Evolutionary conservation across 2,888 invertebrate species (phyloP), one percentile per base, ranked within the genome.

Genomic region (Andrena bicolor): DNA sequence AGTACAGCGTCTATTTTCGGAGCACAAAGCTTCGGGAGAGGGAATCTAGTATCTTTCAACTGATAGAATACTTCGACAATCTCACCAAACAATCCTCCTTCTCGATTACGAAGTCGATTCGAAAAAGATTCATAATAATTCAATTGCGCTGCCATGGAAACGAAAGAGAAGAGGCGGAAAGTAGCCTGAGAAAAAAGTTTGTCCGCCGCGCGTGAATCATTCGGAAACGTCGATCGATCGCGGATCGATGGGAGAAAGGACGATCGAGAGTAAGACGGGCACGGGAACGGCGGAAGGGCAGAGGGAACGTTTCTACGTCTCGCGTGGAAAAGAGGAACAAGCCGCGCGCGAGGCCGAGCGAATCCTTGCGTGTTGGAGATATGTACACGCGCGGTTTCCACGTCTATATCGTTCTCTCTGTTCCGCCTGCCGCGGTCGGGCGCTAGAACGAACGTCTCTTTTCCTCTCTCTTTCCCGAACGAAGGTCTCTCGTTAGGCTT

Each of bases 401-500:
- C 20, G 26, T 26, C 41, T 32, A 41, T 53, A 41, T 53, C 60
- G 53, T 48, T 41, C 28, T 56, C 56, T 35, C 32, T 66, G 35
- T 35, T 35, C 63, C 63, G 64, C 28, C 20, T 13, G 70, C n/a
- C 30, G n/a, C 58, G 26, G 56, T 32, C 41, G 41, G 16, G 16
- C 41, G 41, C 41, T 41, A 41, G 41, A 56, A 23, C 56, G 56
- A 26, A 4, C 4, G 4, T 23, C 23, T 20, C 56, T 10, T 13
- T 48, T 41, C 32, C 64, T 26, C 32, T 53, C 35, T 20, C 49
- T 74, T 28, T 70, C 53, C 41, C 41, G 61, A 35, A 16, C 69
- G 82, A 82, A 86, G 80, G 80, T 82, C 81, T 75, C 86, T 56
- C 64, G 73, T 79, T 80, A 75, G 73, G 73, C 65, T 77, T 63